Percentiles rank a stretch among this genome's conserved stretches.
These are phyloP conservation scores for Chionodraco myersi DNA, from an alignment of 2,113 vertebrate species.

Conservation along the genomic window DNA sequence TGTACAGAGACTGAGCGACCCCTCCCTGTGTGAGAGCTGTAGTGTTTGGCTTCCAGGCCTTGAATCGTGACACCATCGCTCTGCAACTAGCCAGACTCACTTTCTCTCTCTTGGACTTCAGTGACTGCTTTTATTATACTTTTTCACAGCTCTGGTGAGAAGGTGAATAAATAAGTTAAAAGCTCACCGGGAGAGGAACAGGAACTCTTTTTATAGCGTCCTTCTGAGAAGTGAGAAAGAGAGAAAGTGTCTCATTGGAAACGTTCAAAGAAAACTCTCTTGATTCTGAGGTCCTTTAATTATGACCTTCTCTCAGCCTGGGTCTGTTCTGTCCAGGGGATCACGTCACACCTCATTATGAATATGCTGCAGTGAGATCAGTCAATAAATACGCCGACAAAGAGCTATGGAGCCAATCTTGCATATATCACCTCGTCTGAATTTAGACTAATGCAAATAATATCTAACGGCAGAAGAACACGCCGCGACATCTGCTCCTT, in stretches of 20 bases:
- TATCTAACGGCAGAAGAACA: slow-evolving; percentile 51
- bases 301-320: slow-evolving; percentile 29
- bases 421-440: slow-evolving; percentile 25
- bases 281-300: slow-evolving; percentile 46
- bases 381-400: slow-evolving; percentile 18
- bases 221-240: not conserved
- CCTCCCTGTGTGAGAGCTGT: slow-evolving; percentile 58
- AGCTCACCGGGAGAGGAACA: slow-evolving; percentile 49
- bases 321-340: slow-evolving; percentile 14
- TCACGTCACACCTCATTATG: slow-evolving; percentile 31
- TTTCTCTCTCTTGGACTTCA: slow-evolving; percentile 58
- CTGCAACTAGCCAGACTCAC: slow-evolving; percentile 48
- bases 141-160: slow-evolving; percentile 39
- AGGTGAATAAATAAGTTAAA: slow-evolving; percentile 49
- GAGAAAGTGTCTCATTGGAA: slow-evolving; percentile 44
- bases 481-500: slow-evolving; percentile 64
- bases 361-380: slow-evolving; percentile 35
- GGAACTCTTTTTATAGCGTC: slow-evolving; percentile 47
- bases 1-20: slow-evolving; percentile 19
- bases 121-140: slow-evolving; percentile 58
- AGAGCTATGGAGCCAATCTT: slow-evolving; percentile 16
- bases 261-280: slow-evolving; percentile 36
- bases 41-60: slow-evolving; percentile 60
- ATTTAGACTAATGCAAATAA: slow-evolving; percentile 43
- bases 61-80: slow-evolving; percentile 58